Evolutionary conservation across 2,888 invertebrate species (phyloP), one percentile per base, ranked within the genome.

Genomic region (Clivina fossor): DNA sequence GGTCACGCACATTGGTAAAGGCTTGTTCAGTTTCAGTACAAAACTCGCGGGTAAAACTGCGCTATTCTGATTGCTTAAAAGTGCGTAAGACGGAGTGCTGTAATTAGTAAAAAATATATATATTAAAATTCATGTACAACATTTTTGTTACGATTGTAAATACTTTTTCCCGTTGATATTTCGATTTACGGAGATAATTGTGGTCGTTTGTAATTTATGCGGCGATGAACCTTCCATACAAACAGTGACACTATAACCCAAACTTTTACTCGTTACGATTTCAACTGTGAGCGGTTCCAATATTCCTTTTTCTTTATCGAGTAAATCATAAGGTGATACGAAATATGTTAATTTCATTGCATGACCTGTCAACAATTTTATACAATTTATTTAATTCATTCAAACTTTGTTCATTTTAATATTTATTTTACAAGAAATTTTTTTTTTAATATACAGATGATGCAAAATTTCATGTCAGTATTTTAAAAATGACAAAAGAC

Each of bases 271-370:
- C 20, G 80, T 80, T 28, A 90, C 78, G n/a, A 83, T 76, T 66
- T 93, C 93, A 11, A 84, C 78, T 38, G 85, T 88, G 57, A 94
- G 78, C 7, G 87, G 83, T 65, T 87, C 83, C 33, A 88, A 79
- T 4, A 84, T 82, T 64, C 85, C 85, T 53, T 78, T 80, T 58
- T 88, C 87, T 64, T 84, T 80, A 70, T 91, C 90, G 64, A 95
- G 77, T 43, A 95, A 78, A 71, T 95, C 94, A 69, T 94, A 95
- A 0, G 95, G 94, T 0, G 93, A 90, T 3, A 95, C 89, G 72
- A 95, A 95, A 73, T 94, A 97, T 0, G 93, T 94, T 20, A 97
- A 76, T 66, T 89, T 90, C 90, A 96, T 90, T 1, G 96, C 90
- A 69, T 94, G 93, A 56, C 93, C 88, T 88, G 15, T 2, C 16